phyloP scores from a whole-genome alignment of 2,797 vertebrate genomes.

The Smutsia temminckii region DNA sequence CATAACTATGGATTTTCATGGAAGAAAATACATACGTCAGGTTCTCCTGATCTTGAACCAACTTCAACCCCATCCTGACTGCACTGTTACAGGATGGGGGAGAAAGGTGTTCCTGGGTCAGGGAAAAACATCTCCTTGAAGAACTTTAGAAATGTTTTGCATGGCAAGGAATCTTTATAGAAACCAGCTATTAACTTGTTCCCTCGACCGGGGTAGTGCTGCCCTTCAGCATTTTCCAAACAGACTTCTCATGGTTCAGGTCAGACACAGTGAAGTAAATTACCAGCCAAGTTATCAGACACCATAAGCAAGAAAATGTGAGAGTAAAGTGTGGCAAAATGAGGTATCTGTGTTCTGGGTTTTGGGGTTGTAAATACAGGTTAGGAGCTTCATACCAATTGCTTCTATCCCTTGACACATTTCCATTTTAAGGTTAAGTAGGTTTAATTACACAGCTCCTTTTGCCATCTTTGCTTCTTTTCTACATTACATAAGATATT shows the following conservation, averaged over 20 bases:
- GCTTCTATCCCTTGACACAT: conserved; percentile 75
- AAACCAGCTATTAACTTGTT: background rate
- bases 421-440: conserved; percentile 82
- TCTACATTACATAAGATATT: conserved; percentile 79
- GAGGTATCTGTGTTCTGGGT: conserved; percentile 69
- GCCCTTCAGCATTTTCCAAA: background rate
- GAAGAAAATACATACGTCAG: background rate
- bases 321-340: conserved; percentile 43
- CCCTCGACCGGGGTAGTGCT: background rate
- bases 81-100: background rate
- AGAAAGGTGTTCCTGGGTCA: background rate
- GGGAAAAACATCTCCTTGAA: background rate
- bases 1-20: background rate
- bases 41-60: background rate
- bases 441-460: conserved; percentile 79
- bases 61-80: background rate
- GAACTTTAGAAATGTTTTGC: background rate
- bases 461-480: conserved; percentile 74
- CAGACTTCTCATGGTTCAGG: background rate
- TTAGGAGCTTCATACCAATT: conserved; percentile 72
- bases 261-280: background rate
- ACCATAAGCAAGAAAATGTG: conserved; percentile 32
- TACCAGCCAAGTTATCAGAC: background rate
- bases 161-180: background rate
- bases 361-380: conserved; percentile 79